A percentile compares a stretch with the other conserved stretches of the same genome.
phyloP scores from a whole-genome alignment of 2,113 vertebrate species.

The Poeciliopsis turrubarensis region DNA sequence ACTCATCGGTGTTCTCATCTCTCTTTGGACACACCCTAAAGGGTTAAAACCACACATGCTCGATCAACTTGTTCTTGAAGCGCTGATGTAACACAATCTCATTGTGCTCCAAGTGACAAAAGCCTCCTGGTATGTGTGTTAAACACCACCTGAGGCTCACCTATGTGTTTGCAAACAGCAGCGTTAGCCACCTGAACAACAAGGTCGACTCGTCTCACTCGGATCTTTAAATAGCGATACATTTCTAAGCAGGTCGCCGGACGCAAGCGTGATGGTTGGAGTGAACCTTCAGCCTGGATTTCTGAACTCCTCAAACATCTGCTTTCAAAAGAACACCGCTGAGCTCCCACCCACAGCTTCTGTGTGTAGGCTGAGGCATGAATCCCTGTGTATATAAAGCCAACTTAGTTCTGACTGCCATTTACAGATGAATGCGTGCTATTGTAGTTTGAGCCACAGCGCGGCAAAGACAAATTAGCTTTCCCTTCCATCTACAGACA shows the following conservation, averaged over 20 bases:
- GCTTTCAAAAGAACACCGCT: slow-evolving; percentile 37
- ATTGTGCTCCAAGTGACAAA: not conserved
- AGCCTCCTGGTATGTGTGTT: not conserved
- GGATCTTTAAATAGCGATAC: not conserved
- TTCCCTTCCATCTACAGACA: not conserved
- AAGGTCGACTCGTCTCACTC: not conserved
- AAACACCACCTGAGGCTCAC: not conserved
- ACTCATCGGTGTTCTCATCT: slow-evolving; percentile 82
- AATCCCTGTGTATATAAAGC: slow-evolving; percentile 31
- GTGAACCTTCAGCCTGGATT: slow-evolving; percentile 17
- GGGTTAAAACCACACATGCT: slow-evolving; percentile 39
- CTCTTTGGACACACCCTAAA: slow-evolving; percentile 84
- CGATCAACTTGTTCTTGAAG: slow-evolving; percentile 20
- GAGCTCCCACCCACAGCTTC: slow-evolving; percentile 51
- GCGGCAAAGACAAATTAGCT: slow-evolving; percentile 37
- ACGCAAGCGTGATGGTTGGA: not conserved
- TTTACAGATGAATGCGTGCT: slow-evolving; percentile 61
- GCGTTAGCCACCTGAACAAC: not conserved
- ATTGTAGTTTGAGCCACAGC: slow-evolving; percentile 40
- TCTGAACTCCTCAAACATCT: slow-evolving; percentile 33
- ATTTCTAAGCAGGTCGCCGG: not conserved
- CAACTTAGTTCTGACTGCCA: slow-evolving; percentile 54
- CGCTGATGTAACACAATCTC: not conserved
- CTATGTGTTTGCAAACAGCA: slow-evolving; percentile 8
- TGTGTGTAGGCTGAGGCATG: slow-evolving; percentile 50